Base-by-base conservation (phyloP, 1,140 invertebrate genomes). In the Drosophila littoralis region DNA sequence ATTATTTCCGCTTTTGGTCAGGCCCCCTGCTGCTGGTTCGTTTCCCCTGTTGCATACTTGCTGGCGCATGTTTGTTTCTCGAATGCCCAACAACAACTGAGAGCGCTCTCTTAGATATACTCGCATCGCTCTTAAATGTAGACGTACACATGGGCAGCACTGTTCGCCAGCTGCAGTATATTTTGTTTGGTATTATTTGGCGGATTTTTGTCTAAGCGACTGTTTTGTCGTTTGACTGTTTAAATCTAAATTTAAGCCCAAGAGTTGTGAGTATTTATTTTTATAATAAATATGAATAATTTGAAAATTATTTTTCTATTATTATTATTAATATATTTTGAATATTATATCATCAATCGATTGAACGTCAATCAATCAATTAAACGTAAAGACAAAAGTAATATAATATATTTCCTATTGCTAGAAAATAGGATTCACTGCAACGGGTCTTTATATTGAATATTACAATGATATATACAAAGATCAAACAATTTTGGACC, bases 31-130 rank as follows among this genome's bases (percentile, higher is more conserved):
- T 51, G 45, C 46, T 48, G 45, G 40, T 59, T 40, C 38, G 57
- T 67, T 17, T 35, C 64, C 54, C 50, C 38, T 73, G 55, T 60
- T 67, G 70, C 55, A 63, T 33, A 28, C 58, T 54, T 63, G 38
- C 54, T 48, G 51, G 70, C 70, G 70, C 70, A 73, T 73, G 70
- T 71, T 71, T 69, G 32, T 22, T 52, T 43, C 42, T 52, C 55
- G 22, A 50, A 43, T 58, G 43, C n/a, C 55, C 55, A 46, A 22
- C 40, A 60, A 50, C 57, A 60, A 15, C 32, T 36, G 45, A 48
- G 54, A 5, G 38, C 15, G 42, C 42, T 60, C 70, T 73, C 70
- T 73, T 73, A 67, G 66, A 6, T 28, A 32, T 12, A 7, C 36
- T 12, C 13, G n/a, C n/a, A 10, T 1, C 36, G 35, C 60, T 72